phyloP scores from a whole-genome alignment of 2,113 vertebrate species.

The pig (Sus scrofa) region T2T-Sscrofa CM000812.6:20438501-20439000 shows the following conservation, averaged over 20 bases:
- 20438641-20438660: not conserved
- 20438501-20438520: not conserved
- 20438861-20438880: not conserved
- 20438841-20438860: not conserved
- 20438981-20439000: constrained; percentile 8
- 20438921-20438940: not conserved
- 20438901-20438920: not conserved
- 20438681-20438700: not conserved
- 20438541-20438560: not conserved
- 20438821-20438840: constrained; percentile 5
- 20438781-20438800: not conserved
- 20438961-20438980: not conserved
- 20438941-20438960: not conserved
- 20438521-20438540: not conserved
- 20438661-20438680: not conserved
- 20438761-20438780: not conserved
- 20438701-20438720: not conserved
- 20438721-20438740: not conserved
- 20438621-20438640: not conserved
- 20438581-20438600: not conserved
- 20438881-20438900: not conserved
- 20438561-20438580: not conserved
- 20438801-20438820: not conserved
- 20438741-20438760: not conserved
- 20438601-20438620: not conserved